phyloP scores from a whole-genome alignment of 1,140 invertebrate genomes.

The Gryllus bimaculatus region DNA sequence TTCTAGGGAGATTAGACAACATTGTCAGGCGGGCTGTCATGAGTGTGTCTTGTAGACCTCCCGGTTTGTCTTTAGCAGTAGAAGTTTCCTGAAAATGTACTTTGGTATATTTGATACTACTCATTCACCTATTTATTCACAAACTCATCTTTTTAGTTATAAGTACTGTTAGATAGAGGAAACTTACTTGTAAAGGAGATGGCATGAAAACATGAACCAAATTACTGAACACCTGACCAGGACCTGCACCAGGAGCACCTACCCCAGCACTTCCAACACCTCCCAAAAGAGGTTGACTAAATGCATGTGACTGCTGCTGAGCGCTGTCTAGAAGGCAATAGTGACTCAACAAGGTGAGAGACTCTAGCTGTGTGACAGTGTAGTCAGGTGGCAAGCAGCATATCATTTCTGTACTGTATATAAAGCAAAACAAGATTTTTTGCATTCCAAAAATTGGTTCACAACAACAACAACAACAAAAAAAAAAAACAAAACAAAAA shows the following conservation, averaged over 20 bases:
- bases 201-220: slow-evolving; percentile 69
- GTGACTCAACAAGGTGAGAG: slow-evolving; percentile 72
- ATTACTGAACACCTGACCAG: slow-evolving; percentile 68
- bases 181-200: slow-evolving; percentile 32
- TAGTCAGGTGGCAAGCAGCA: slow-evolving; percentile 60
- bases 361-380: slow-evolving; percentile 68
- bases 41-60: slow-evolving; percentile 31
- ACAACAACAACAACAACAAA: not conserved
- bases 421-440: slow-evolving; percentile 7
- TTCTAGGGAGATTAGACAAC: slow-evolving; percentile 68
- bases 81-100: slow-evolving; percentile 16
- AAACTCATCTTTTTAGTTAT: not conserved
- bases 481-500: not conserved
- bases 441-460: not conserved
- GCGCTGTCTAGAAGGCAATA: slow-evolving; percentile 72
- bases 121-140: not conserved
- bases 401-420: not conserved
- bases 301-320: slow-evolving; percentile 48
- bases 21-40: slow-evolving; percentile 60
- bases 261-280: slow-evolving; percentile 32
- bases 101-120: not conserved
- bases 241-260: slow-evolving; percentile 44
- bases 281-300: slow-evolving; percentile 47
- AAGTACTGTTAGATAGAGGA: too few species aligned
- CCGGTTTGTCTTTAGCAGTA: slow-evolving; percentile 27